Base-by-base conservation (phyloP, 2,888 invertebrate genomes). In the Spodoptera littoralis region DNA sequence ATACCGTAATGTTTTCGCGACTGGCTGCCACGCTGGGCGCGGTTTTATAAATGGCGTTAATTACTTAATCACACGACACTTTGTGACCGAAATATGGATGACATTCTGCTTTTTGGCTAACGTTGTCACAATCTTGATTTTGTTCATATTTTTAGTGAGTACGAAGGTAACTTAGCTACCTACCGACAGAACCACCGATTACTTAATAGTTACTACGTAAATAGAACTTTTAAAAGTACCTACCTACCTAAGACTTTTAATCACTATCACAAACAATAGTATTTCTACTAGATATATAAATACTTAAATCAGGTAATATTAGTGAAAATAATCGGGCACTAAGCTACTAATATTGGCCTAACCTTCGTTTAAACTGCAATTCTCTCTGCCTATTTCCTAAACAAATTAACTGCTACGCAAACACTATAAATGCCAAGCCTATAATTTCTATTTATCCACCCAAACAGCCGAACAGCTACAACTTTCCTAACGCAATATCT, bases 1-100 rank as follows among this genome's bases (percentile, higher is more conserved):
- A 60, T 82, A 83, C 79, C 80, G 80, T 79, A 80, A 75, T 51
- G 62, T 77, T 80, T 84, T 83, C 73, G 80, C 79, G 74, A 70
- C 44, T 58, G 41, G 47, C 53, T 62, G 59, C 56, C 36, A 36
- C 36, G 1, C 9, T 63, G 60, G 65, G 66, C 55, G 71, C 68
- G 73, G 65, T 69, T 58, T 36, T 36, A 36, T 36, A 36, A 36
- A 36, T 36, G 36, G 2, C 6, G 8, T 8, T 36, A 36, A 36
- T 36, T 36, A 36, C 9, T 36, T 36, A 36, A 36, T 36, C 36
- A 36, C 36, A 11, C 22, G 8, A 4, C 5, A 44, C 43, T 43
- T 18, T 43, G 6, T 42, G n/a, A 43, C 13, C 4, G 12, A 22
- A 57, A 47, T n/a, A 47, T 6, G n/a, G 18, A 42, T 13, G 11